phyloP scores from a whole-genome alignment of 2,888 invertebrate genomes.

The Erebia palarica region DNA sequence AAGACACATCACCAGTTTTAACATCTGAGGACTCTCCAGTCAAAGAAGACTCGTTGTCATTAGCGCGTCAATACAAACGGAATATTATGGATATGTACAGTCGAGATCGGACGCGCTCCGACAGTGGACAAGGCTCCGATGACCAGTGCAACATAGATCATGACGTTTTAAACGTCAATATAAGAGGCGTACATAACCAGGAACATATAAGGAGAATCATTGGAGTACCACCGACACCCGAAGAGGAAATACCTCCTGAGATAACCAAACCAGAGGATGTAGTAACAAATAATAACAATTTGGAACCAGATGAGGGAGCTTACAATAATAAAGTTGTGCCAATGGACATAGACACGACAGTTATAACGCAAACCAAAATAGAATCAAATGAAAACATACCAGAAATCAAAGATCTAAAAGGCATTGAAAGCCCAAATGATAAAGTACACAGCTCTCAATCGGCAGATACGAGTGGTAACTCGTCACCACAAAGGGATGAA shows the following conservation, averaged over 20 bases:
- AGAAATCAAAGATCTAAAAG: slow-evolving; percentile 58
- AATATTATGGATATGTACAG: slow-evolving; percentile 74
- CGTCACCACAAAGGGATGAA: slow-evolving; percentile 79
- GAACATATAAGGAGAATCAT: slow-evolving; percentile 73
- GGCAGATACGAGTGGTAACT: slow-evolving; percentile 76
- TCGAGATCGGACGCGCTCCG: slow-evolving; percentile 71
- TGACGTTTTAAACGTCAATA: slow-evolving; percentile 66
- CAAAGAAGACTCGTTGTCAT: slow-evolving; percentile 63
- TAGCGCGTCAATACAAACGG: slow-evolving; percentile 64
- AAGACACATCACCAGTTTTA: slow-evolving; percentile 70
- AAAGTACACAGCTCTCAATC: slow-evolving; percentile 69
- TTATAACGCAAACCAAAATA: slow-evolving; percentile 65
- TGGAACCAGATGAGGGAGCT: slow-evolving; percentile 64
- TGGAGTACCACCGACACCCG: slow-evolving; percentile 72
- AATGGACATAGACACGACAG: slow-evolving; percentile 74
- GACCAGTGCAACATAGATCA: slow-evolving; percentile 71
- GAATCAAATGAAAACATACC: slow-evolving; percentile 58
- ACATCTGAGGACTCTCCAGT: slow-evolving; percentile 75
- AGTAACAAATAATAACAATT: slow-evolving; percentile 66
- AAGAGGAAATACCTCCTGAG: slow-evolving; percentile 65
- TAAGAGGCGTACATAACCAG: slow-evolving; percentile 66
- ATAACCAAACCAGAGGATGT: slow-evolving; percentile 60
- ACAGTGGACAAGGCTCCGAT: slow-evolving; percentile 74
- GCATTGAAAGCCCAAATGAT: slow-evolving; percentile 65
- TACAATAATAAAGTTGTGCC: slow-evolving; percentile 68